phyloP scores from a whole-genome alignment of 2,113 vertebrate genomes.

The Carassius auratus region DNA sequence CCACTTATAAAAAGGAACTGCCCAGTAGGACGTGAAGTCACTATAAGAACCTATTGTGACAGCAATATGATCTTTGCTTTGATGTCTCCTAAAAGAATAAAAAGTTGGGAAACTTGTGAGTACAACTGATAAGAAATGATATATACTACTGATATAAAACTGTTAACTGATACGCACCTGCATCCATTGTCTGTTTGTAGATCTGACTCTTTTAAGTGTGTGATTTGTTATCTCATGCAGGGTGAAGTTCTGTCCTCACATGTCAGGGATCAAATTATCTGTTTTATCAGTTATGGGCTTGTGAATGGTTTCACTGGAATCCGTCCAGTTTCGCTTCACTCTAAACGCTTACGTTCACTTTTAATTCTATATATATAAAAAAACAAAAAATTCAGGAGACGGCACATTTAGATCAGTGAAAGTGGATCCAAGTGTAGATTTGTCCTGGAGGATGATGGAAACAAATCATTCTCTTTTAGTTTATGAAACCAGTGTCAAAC shows the following conservation, averaged over 20 bases:
- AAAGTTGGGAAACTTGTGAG: too few relatives aligned
- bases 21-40: too few relatives aligned
- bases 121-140: background rate
- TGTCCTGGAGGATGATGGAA: conserved; percentile 25
- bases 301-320: conserved; percentile 72
- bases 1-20: too few relatives aligned
- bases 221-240: background rate
- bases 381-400: background rate
- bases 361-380: too few relatives aligned
- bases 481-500: background rate
- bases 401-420: conserved; percentile 19
- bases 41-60: too few relatives aligned
- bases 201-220: background rate
- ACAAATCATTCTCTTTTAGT: conserved; percentile 42
- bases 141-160: background rate
- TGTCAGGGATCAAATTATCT: conserved; percentile 72
- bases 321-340: conserved; percentile 71
- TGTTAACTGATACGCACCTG: too few relatives aligned
- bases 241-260: conserved; percentile 55
- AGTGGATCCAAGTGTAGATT: background rate
- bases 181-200: background rate
- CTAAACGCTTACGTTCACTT: too few relatives aligned
- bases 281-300: conserved; percentile 65
- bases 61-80: too few relatives aligned
- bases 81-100: too few relatives aligned